Evolutionary conservation across 2,797 vertebrate genomes (phyloP).

Genomic region (Rhincodon typus): DNA sequence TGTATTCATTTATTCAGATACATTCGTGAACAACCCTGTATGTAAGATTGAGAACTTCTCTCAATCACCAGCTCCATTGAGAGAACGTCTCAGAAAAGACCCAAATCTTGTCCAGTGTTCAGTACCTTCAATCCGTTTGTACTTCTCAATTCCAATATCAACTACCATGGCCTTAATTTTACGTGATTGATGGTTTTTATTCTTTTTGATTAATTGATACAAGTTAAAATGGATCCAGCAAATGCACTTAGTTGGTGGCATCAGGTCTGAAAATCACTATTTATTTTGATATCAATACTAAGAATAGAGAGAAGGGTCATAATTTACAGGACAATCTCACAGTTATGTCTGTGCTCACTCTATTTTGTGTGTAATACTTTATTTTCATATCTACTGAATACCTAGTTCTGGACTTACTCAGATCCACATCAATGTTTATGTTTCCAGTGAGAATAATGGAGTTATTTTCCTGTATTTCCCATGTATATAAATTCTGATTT

Average conservation of each 20-base stretch:
- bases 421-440: not conserved
- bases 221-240: not conserved
- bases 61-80: too few relatives aligned
- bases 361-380: not conserved
- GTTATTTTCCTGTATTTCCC: not conserved
- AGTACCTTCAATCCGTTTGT: too few relatives aligned
- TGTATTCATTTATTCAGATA: too few relatives aligned
- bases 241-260: not conserved
- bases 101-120: too few relatives aligned
- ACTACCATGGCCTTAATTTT: not conserved
- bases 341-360: not conserved
- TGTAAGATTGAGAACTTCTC: too few relatives aligned
- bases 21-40: too few relatives aligned
- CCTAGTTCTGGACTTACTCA: not conserved
- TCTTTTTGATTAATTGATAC: not conserved
- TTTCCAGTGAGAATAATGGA: not conserved
- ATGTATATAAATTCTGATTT: not conserved
- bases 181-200: not conserved
- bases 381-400: not conserved
- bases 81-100: too few relatives aligned
- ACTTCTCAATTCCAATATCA: not conserved
- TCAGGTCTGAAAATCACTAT: not conserved
- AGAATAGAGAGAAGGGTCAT: not conserved
- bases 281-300: not conserved
- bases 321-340: not conserved